These are phyloP conservation scores for Ormyrus nitidulus DNA, from an alignment of 2,888 invertebrate genomes.

Conservation along the genomic window DNA sequence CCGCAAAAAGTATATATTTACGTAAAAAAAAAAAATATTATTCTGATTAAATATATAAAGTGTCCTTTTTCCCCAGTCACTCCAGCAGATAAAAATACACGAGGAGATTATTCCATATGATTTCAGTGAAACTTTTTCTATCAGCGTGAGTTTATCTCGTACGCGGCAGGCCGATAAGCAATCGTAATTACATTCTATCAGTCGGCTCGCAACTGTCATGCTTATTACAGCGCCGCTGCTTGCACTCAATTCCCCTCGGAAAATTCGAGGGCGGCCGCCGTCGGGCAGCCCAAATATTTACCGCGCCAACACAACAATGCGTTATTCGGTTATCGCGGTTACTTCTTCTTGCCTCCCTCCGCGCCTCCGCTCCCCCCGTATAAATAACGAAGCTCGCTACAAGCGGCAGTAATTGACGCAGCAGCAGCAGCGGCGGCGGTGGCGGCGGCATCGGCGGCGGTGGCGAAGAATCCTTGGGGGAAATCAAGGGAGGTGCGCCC, in stretches of 20 bases:
- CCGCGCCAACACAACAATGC: constrained; percentile 2
- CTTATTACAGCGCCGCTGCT: not conserved
- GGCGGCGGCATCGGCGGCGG: too few species aligned
- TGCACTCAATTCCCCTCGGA: not conserved
- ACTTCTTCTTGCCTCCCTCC: not conserved
- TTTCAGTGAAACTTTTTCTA: not conserved
- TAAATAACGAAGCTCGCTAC: constrained; percentile 18
- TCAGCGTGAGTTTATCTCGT: not conserved
- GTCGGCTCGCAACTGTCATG: not conserved
- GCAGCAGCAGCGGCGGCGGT: too few species aligned
- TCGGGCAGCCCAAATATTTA: constrained; percentile 36
- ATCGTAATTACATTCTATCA: constrained; percentile 5
- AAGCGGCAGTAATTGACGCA: constrained; percentile 25
- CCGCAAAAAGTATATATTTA: too few species aligned
- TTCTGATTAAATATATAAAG: too few species aligned
- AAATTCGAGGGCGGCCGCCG: not conserved
- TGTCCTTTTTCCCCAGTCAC: too few species aligned
- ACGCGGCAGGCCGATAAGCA: not conserved
- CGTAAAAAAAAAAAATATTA: too few species aligned
- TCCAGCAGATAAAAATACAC: too few species aligned
- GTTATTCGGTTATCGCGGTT: constrained; percentile 18
- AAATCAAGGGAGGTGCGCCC: constrained; percentile 46
- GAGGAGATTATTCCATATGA: not conserved
- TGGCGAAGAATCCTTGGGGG: constrained; percentile 43
- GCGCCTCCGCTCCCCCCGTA: not conserved